Base-by-base conservation (phyloP, 2,888 invertebrate genomes). In the Tenthredo amoena region DNA sequence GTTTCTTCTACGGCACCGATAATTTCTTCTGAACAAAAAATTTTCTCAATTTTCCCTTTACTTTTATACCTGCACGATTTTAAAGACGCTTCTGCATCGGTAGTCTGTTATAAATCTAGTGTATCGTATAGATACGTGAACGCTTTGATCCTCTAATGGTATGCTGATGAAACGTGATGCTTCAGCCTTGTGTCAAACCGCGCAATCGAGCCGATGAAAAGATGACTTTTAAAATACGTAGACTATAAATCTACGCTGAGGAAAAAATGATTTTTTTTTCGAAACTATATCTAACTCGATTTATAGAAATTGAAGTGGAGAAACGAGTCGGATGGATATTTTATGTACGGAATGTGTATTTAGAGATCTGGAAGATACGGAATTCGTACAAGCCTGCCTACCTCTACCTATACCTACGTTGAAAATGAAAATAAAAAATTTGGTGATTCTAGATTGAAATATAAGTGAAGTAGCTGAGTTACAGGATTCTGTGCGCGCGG, bases 81-180 rank as follows among this genome's bases (percentile, higher is more conserved):
- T 40, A 6, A 18, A 72, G n/a, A n/a, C 72, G 10, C 72, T 26
- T 72, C 40, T 72, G 10, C 40, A 1, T 7, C 10, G n/a, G 12
- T 72, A 40, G 72, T 72, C n/a, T 37, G 40, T 72, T 15, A 40
- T 72, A 21, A 72, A 72, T 72, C 40, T 40, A 40, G n/a, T 72
- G 12, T n/a, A 72, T 21, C 68, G 68, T 26, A n/a, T 72, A 40
- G 21, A n/a, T 72, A 21, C 7, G n/a, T 31, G 26, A 15, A 68
- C 31, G 85, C 87, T 90, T 87, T 89, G 89, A 89, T 89, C 87
- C 89, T 86, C 81, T 90, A 91, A 90, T 91, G 87, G 88, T 89
- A 90, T 90, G 90, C 88, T 91, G 91, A 91, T 90, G 85, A 87
- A 87, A 43, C 40, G 90, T 89, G 88, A 91, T 88, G 90, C 90